Evolutionary conservation across 2,888 invertebrate species (phyloP).

Genomic region (Chrysolina haemoptera): DNA sequence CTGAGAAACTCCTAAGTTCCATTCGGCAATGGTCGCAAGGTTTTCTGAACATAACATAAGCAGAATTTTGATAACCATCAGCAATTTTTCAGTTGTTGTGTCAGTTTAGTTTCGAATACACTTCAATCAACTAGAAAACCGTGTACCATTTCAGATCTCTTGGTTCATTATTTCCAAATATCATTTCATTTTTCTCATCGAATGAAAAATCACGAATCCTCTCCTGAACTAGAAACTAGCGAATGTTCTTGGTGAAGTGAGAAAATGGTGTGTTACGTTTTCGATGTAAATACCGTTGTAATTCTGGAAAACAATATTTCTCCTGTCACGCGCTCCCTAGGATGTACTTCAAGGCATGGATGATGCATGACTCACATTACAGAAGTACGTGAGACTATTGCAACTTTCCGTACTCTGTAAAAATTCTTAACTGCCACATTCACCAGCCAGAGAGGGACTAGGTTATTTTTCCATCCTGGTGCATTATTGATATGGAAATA

Average conservation of each 20-base stretch:
- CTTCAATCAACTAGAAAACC: too few species aligned
- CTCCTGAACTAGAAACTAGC: neutral
- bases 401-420: slow-evolving; percentile 35
- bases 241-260: neutral
- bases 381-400: slow-evolving; percentile 50
- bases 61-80: too few species aligned
- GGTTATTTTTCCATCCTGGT: neutral
- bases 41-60: too few species aligned
- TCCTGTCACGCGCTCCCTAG: slow-evolving; percentile 40
- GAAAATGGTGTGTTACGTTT: slow-evolving; percentile 1
- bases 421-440: slow-evolving; percentile 28
- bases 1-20: too few species aligned
- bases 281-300: slow-evolving; percentile 45
- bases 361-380: slow-evolving; percentile 50
- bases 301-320: slow-evolving; percentile 49
- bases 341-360: slow-evolving; percentile 59
- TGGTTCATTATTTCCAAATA: too few species aligned
- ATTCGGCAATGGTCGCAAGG: too few species aligned
- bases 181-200: too few species aligned
- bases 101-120: too few species aligned
- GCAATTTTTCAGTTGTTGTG: too few species aligned
- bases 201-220: neutral
- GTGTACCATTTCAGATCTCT: too few species aligned
- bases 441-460: slow-evolving; percentile 15
- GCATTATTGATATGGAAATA: too few species aligned